Conservation (phyloP, 2,888 invertebrate genomes). For the Boloria selene region DNA sequence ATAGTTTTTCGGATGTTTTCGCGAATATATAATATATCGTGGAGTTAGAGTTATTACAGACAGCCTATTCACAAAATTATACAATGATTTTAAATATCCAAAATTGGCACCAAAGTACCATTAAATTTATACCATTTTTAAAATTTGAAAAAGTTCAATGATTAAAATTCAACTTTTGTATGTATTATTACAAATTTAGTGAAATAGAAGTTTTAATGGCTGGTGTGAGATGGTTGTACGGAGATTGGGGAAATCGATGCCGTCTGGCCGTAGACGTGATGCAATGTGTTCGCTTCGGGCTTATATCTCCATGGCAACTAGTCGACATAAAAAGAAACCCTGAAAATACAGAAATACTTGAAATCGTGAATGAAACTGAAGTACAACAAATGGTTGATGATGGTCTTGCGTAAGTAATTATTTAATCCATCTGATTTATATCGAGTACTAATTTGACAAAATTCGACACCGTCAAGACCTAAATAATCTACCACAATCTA, state of each 20-base stretch:
- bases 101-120: no score
- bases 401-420: conserved; percentile 87
- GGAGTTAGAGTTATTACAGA: no score
- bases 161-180: background rate
- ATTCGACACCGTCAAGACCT: no score
- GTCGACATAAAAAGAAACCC: conserved; percentile 89
- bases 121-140: no score
- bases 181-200: conserved; percentile 43
- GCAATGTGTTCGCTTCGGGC: conserved; percentile 88
- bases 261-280: conserved; percentile 83
- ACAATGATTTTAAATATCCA: no score
- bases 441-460: no score
- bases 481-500: no score
- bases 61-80: no score
- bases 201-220: conserved; percentile 91
- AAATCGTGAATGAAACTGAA: conserved; percentile 85
- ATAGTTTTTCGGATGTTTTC: no score
- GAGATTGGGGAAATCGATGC: conserved; percentile 85
- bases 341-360: conserved; percentile 87
- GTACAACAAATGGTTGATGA: conserved; percentile 91
- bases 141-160: background rate
- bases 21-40: no score
- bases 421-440: background rate
- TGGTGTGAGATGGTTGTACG: conserved; percentile 89
- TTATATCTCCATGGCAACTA: conserved; percentile 90